Percentiles rank a stretch among this genome's conserved stretches.
phyloP scores from a whole-genome alignment of 2,797 vertebrate species.

The Melanotaenia nigrans region DNA sequence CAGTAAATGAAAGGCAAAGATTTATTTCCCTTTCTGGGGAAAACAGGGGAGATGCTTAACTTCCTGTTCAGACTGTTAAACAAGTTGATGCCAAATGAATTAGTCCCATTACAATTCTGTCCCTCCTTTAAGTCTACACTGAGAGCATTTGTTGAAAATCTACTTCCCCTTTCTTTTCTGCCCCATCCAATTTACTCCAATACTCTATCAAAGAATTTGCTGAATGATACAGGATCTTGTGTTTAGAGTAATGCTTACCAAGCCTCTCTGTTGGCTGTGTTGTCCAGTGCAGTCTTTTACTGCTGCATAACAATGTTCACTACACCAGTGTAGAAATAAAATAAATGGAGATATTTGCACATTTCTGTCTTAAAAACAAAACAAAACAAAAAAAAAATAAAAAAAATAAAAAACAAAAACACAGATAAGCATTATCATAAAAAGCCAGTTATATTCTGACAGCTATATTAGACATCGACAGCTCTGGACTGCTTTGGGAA shows the following conservation, averaged over 20 bases:
- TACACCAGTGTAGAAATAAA: slow-evolving; percentile 45
- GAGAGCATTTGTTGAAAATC: not conserved
- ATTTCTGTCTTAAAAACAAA: slow-evolving; percentile 15
- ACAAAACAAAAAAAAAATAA: no score
- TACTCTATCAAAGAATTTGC: slow-evolving; percentile 9
- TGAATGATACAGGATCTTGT: slow-evolving; percentile 15
- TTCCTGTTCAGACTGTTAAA: slow-evolving; percentile 31
- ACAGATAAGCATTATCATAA: slow-evolving; percentile 11
- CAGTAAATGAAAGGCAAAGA: slow-evolving; percentile 49
- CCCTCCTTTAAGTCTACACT: slow-evolving; percentile 12
- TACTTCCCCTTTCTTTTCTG: not conserved
- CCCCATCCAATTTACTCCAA: not conserved
- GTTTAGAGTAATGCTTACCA: slow-evolving; percentile 17
- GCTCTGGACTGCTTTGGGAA: slow-evolving; percentile 19
- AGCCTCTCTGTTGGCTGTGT: slow-evolving; percentile 24
- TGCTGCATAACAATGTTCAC: slow-evolving; percentile 48
- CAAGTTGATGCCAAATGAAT: slow-evolving; percentile 30
- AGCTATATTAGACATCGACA: slow-evolving; percentile 35
- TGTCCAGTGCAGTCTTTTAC: slow-evolving; percentile 47
- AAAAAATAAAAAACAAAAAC: no score
- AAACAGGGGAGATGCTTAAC: slow-evolving; percentile 35
- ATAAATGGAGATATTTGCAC: slow-evolving; percentile 51
- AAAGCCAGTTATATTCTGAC: slow-evolving; percentile 33
- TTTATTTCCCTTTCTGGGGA: slow-evolving; percentile 49
- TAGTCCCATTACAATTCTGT: slow-evolving; percentile 6